Conservation (phyloP, 2,797 vertebrate species). For the Arvicola amphibius region DNA sequence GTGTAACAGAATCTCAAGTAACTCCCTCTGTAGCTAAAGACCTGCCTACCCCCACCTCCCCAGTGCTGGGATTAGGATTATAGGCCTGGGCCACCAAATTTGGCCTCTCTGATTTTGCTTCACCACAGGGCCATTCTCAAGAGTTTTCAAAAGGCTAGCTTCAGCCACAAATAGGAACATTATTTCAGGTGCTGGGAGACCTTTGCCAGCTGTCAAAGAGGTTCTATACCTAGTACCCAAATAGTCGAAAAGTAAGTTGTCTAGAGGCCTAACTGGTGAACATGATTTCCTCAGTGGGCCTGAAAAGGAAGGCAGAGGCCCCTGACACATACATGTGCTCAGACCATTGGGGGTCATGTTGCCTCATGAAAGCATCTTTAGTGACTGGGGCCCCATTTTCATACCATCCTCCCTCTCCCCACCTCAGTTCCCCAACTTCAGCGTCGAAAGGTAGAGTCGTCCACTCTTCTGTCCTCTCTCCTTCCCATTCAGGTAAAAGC, state of each 20-base stretch:
- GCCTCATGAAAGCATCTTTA: not conserved
- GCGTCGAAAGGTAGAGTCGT: too few species aligned
- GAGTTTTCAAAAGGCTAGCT: conserved; percentile 14
- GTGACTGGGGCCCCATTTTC: not conserved
- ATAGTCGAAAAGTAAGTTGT: not conserved
- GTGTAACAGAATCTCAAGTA: not conserved
- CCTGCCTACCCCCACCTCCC: not conserved
- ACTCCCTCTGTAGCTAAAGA: not conserved
- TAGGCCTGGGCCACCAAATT: not conserved
- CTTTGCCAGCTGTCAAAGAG: not conserved
- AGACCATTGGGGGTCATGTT: accelerated
- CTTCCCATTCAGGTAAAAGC: not conserved
- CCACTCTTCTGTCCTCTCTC: not conserved
- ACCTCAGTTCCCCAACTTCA: not conserved
- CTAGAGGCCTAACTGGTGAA: conserved; percentile 57
- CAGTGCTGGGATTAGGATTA: not conserved
- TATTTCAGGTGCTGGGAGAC: not conserved
- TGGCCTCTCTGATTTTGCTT: not conserved
- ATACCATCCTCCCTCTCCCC: too few species aligned
- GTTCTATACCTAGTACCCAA: conserved; percentile 21
- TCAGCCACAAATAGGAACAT: not conserved
- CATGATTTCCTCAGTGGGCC: conserved; percentile 40
- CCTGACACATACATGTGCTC: not conserved
- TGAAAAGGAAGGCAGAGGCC: not conserved
- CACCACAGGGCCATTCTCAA: not conserved